Evolutionary conservation across 1,140 invertebrate genomes (phyloP).

Genomic region (Ceratoteleas bidentatus): DNA sequence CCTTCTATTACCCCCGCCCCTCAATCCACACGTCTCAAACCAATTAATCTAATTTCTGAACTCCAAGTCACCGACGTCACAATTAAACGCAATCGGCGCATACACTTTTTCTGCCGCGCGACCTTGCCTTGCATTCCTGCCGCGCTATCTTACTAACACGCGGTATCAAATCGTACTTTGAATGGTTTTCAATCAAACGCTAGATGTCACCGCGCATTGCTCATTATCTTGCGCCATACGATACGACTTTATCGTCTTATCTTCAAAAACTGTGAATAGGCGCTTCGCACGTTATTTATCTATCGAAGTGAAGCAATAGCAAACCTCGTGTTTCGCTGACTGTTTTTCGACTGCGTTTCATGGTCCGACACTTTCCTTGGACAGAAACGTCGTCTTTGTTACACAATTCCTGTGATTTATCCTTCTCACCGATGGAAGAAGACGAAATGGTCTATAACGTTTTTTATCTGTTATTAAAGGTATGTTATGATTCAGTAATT

Average conservation of each 20-base stretch:
- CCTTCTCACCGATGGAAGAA: constrained; percentile 49
- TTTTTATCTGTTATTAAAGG: constrained; percentile 51
- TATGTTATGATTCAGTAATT: constrained; percentile 7
- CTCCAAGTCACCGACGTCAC: no score
- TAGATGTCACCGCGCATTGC: constrained; percentile 28
- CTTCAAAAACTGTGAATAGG: constrained; percentile 35
- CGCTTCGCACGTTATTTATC: constrained; percentile 34
- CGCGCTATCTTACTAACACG: constrained; percentile 17
- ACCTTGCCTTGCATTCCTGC: constrained; percentile 1
- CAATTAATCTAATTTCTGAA: no score
- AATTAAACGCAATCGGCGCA: no score
- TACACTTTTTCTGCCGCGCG: no score
- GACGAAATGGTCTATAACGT: constrained; percentile 39
- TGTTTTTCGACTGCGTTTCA: constrained; percentile 25
- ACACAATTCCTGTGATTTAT: no score
- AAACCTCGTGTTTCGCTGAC: constrained; percentile 25
- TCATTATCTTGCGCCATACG: constrained; percentile 13
- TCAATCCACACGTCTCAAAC: no score
- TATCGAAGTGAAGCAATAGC: constrained; percentile 28
- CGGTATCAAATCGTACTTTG: constrained; percentile 20
- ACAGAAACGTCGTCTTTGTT: no score
- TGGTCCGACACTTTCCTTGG: constrained; percentile 8
- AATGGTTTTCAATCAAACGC: constrained; percentile 29
- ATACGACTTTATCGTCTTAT: constrained; percentile 32
- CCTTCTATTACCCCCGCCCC: no score